Evolutionary conservation across 1,140 invertebrate genomes (phyloP), one percentile per base, ranked within the genome.

Genomic region (Cepaea nemoralis): DNA sequence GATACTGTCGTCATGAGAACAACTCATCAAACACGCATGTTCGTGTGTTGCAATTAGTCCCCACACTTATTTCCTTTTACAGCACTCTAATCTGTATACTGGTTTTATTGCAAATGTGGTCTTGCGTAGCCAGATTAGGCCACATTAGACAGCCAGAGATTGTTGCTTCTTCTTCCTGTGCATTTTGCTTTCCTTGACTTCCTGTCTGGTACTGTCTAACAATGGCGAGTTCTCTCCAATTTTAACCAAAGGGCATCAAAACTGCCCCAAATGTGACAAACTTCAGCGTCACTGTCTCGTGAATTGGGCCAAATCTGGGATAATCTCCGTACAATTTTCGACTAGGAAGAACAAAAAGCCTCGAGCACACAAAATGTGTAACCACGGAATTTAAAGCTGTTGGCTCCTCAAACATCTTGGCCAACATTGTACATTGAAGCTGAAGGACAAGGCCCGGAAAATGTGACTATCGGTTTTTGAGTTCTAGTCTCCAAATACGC

Each of bases 251-350:
- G n/a, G 59, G 33, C 59, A 63, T 31, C 8, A 31, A 22, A 63
- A 31, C 59, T 31, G 27, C 27, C n/a, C 27, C 27, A 63, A 22
- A 31, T 27, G 6, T 31, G 16, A 63, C 27, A 5, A 27, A 27
- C 50, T n/a, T 45, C 50, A 22, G 12, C 3, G 59, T 63, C 59
- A 63, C 42, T 63, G 59, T 63, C 27, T 63, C 33, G 59, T 31
- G n/a, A 63, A 63, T 31, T 63, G 59, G 50, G n/a, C 3, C 5
- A 55, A 55, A 63, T 31, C 59, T 63, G n/a, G 5, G 59, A 27
- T 63, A 63, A 63, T 63, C 59, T 27, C 59, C 16, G 50, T 27
- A 63, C 59, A 63, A 63, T 63, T 63, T 63, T 63, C n/a, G 59
- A 12, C 59, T 63, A 27, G 8, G 3, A 27, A 31, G n/a, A 63